Conservation (phyloP, 2,797 vertebrate species). For the Bufotes viridis region DNA sequence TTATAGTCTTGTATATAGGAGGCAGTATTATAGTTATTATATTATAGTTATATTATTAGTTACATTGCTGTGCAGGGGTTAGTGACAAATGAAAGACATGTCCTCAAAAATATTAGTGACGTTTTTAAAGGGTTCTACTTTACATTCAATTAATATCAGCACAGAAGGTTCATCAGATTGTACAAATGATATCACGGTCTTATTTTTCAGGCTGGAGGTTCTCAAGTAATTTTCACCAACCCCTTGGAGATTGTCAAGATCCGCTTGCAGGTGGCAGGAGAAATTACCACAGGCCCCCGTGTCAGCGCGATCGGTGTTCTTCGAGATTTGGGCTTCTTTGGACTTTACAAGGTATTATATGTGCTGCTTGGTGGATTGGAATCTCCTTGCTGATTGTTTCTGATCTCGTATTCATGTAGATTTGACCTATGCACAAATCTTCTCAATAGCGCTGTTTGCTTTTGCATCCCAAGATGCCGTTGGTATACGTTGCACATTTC, state of each 20-base stretch:
- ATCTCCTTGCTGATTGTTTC: neutral
- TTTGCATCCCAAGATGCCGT: neutral
- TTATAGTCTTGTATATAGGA: neutral
- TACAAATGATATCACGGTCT: neutral
- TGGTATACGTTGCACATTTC: neutral
- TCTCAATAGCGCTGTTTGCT: neutral
- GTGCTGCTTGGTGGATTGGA: neutral
- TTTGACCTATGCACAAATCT: neutral
- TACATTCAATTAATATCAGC: neutral
- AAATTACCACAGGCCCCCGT: slow-evolving; percentile 87
- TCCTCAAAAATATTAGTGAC: neutral
- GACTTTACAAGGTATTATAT: slow-evolving; percentile 84
- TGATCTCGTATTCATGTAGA: neutral
- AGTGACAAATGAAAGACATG: neutral
- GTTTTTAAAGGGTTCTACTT: neutral
- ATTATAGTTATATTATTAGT: neutral
- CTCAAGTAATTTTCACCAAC: slow-evolving; percentile 91
- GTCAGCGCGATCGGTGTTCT: slow-evolving; percentile 86
- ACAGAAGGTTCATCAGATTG: neutral
- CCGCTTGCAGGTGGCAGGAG: slow-evolving; percentile 88
- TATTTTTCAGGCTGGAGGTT: slow-evolving; percentile 82
- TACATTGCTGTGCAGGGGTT: neutral
- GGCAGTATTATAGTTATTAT: neutral
- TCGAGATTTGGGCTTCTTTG: slow-evolving; percentile 85
- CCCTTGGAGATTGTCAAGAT: slow-evolving; percentile 94